Conservation (phyloP, 2,797 vertebrate species). For the Euphonia xanthogaster region DNA sequence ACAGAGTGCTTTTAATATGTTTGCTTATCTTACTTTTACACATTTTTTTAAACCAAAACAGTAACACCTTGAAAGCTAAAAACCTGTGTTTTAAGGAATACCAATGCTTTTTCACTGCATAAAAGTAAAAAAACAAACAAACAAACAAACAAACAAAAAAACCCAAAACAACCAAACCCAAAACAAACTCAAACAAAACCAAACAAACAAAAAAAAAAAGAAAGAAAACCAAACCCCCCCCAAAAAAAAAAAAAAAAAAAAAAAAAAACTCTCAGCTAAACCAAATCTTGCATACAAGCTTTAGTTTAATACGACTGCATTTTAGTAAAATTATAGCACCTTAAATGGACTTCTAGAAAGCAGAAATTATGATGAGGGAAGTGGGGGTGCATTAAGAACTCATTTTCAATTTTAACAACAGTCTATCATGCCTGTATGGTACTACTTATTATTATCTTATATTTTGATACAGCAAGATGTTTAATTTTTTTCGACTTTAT, state of each 20-base stretch:
- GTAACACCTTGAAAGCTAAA: background rate
- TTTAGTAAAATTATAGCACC: background rate
- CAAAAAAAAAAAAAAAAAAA: background rate
- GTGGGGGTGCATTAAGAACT: background rate
- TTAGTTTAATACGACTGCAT: background rate
- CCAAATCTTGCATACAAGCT: background rate
- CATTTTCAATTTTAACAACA: background rate
- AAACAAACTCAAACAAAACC: background rate
- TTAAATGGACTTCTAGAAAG: background rate
- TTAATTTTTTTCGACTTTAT: background rate
- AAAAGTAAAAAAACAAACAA: background rate
- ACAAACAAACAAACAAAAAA: too few relatives aligned
- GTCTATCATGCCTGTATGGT: background rate
- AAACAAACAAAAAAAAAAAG: background rate
- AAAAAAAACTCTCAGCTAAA: background rate
- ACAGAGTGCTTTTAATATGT: background rate
- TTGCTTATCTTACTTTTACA: background rate
- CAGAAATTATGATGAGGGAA: background rate
- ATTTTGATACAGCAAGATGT: background rate
- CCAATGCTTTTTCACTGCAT: background rate
- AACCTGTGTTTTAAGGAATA: background rate
- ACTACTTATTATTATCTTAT: background rate
- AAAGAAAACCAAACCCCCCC: too few relatives aligned
- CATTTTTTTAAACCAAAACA: background rate
- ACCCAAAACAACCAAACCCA: background rate